Conservation (phyloP, 2,888 invertebrate species). For the Synergus japonicus region DNA sequence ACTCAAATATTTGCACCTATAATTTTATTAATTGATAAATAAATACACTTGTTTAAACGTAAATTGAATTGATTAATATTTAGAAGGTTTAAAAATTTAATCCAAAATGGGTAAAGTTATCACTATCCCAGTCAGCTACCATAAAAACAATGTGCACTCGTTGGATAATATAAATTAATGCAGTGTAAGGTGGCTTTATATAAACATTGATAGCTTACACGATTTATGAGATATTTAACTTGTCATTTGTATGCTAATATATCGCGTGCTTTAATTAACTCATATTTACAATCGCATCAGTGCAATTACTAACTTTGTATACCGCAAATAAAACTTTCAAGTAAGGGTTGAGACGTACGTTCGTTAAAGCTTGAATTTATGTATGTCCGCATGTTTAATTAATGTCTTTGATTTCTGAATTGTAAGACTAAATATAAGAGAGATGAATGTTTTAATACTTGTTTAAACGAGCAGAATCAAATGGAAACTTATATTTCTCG, state of each 20-base stretch:
- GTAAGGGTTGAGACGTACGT: too few species aligned
- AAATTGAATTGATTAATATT: too few species aligned
- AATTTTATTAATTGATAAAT: too few species aligned
- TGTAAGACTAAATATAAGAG: not conserved
- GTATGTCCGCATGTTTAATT: not conserved
- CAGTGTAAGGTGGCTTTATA: not conserved
- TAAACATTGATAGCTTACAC: constrained; percentile 7
- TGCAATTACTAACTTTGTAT: not conserved
- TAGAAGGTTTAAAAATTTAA: too few species aligned
- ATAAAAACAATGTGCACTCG: not conserved
- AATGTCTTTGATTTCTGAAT: not conserved
- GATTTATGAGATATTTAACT: not conserved
- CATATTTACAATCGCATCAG: constrained; percentile 19
- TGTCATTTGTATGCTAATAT: constrained; percentile 19
- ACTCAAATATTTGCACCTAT: too few species aligned
- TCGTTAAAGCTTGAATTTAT: not conserved
- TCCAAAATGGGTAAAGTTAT: not conserved
- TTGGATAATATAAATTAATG: not conserved
- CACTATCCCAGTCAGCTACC: not conserved
- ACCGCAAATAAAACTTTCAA: not conserved
- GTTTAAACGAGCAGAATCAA: not conserved
- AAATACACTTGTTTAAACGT: too few species aligned
- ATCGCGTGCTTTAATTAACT: constrained; percentile 19
- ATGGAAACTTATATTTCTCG: not conserved
- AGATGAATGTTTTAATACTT: not conserved